Evolutionary conservation across 2,113 vertebrate species (phyloP), one percentile per base, ranked within the genome.

Genomic region (Alligator mississippiensis): DNA sequence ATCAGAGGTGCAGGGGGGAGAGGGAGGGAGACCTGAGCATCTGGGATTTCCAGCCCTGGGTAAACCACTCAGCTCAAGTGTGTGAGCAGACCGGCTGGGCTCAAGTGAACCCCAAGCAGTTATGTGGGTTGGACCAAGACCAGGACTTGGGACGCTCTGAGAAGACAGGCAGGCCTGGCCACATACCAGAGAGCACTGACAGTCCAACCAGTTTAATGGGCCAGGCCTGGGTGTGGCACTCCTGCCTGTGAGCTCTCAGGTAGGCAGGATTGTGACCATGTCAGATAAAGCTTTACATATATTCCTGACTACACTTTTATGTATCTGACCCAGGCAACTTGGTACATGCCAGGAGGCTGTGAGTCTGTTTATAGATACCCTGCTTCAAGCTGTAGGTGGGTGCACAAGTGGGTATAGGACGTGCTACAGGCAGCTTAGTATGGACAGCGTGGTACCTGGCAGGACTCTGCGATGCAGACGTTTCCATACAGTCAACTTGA

Each of bases 401-500:
- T 0, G 0, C 0, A 0, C 4, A 21, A 17, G 55, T 1, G 12
- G 66, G 74, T 34, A 8, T 22, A 12, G 24, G 4, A 57, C 70
- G 25, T 5, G 3, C 1, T 0, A 54, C 1, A 0, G 2, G 8
- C 68, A 64, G 25, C 22, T 10, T 59, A 27, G 25, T 2, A 38
- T 0, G 5, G 16, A 9, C 17, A 22, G 47, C 27, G 9, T 1
- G 19, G 91, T 94, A 99, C 98, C 98, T 95, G 98, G 98, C 77
- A 99, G 97, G 60, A 99, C 96, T 4, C 98, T 97, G 27, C 97
- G 96, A 57, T 98, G 98, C 34, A 99, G 97, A 27, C 98, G 96
- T 88, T 98, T 99, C 98, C 98, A 99, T 54, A 98, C 98, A 0
- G 97, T 97, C 83, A 98, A 96, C 96, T 99, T 98, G 92, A 99